phyloP scores from a whole-genome alignment of 2,113 vertebrate genomes.

The Boulengeromyrus knoepffleri region DNA sequence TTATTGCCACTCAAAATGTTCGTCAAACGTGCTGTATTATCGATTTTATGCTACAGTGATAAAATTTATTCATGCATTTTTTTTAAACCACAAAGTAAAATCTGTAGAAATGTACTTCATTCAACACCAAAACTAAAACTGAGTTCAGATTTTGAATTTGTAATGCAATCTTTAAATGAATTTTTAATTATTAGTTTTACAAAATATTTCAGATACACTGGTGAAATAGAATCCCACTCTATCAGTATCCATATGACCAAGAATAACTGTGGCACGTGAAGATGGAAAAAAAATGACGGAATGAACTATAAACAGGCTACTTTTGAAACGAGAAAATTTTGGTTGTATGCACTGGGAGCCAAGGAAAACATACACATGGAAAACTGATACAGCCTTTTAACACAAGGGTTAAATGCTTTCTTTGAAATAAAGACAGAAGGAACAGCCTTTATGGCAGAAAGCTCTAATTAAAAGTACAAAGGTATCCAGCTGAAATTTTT shows the following conservation, averaged over 20 bases:
- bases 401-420: slow-evolving; percentile 13
- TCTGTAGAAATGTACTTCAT: not conserved
- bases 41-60: not conserved
- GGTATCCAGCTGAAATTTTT: slow-evolving; percentile 16
- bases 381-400: slow-evolving; percentile 31
- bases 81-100: not conserved
- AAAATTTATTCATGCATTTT: not conserved
- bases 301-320: slow-evolving; percentile 31
- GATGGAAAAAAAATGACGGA: slow-evolving; percentile 10
- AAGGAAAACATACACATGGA: slow-evolving; percentile 30
- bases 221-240: not conserved
- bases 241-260: slow-evolving; percentile 7
- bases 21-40: not conserved
- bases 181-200: slow-evolving; percentile 22
- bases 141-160: not conserved
- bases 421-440: slow-evolving; percentile 20
- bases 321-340: slow-evolving; percentile 26
- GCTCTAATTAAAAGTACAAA: slow-evolving; percentile 22
- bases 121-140: not conserved
- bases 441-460: slow-evolving; percentile 14
- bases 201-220: not conserved
- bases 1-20: slow-evolving; percentile 3
- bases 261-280: slow-evolving; percentile 10
- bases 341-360: slow-evolving; percentile 18
- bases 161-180: not conserved